A percentile compares a stretch with the other conserved stretches of the same genome.
Evolutionary conservation across 2,113 vertebrate species (phyloP).

Genomic region (Thamnaconus septentrionalis): DNA sequence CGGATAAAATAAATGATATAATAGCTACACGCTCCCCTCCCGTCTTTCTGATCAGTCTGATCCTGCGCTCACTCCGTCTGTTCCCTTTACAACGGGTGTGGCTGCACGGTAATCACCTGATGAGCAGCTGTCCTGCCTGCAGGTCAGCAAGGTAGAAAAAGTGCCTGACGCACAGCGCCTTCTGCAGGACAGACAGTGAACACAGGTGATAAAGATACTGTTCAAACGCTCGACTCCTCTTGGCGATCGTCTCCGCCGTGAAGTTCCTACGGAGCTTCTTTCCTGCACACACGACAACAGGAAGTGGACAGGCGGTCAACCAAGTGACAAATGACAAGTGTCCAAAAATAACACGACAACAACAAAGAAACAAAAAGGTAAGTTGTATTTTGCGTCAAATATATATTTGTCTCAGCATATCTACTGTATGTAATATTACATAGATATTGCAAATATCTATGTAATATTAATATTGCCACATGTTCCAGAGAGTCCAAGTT

Average conservation of each 20-base stretch:
- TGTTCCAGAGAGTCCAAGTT: no score
- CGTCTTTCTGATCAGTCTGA: no score
- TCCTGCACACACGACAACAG: slow-evolving; percentile 22
- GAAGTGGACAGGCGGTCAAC: neutral
- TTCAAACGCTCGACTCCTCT: slow-evolving; percentile 92
- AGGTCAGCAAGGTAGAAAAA: slow-evolving; percentile 92
- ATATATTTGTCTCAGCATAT: no score
- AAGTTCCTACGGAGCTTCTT: slow-evolving; percentile 90
- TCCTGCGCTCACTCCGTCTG: neutral
- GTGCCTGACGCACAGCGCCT: slow-evolving; percentile 78
- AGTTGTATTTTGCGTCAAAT: no score
- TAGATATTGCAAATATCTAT: no score
- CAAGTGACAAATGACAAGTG: neutral
- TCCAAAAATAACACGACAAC: no score
- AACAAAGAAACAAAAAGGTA: no score
- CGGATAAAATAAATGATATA: no score
- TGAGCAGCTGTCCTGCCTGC: slow-evolving; percentile 80
- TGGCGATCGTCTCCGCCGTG: slow-evolving; percentile 89
- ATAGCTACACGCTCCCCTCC: no score
- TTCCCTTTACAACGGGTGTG: neutral
- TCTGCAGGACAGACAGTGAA: slow-evolving; percentile 78
- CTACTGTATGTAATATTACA: no score
- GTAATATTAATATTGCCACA: no score
- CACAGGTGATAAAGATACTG: slow-evolving; percentile 90
- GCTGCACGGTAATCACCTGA: slow-evolving; percentile 54